Evolutionary conservation across 2,797 vertebrate genomes (phyloP).

Genomic region (Sciurus carolinensis): DNA sequence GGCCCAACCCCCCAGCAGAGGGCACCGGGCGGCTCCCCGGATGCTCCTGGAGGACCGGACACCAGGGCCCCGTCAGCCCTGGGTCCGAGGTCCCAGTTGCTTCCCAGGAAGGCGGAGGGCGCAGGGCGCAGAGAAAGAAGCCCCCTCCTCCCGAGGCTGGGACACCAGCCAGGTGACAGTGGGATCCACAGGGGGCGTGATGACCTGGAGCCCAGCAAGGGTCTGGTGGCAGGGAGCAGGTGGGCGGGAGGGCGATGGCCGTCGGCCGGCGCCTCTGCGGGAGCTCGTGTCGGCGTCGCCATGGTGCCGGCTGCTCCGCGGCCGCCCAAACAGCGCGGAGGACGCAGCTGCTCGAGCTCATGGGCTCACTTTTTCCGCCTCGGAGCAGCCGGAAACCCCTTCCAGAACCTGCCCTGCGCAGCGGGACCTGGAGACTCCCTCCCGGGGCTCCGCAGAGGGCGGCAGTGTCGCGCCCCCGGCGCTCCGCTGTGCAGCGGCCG

Average conservation of each 20-base stretch:
- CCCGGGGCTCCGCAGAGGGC: background rate
- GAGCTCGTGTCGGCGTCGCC: constrained; percentile 75
- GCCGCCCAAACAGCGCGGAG: constrained; percentile 79
- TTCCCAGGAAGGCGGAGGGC: background rate
- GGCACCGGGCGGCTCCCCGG: background rate
- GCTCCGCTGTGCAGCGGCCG: fast-evolving
- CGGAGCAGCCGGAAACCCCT: constrained; percentile 78
- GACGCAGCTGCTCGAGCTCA: constrained; percentile 81
- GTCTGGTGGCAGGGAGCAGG: constrained; percentile 67
- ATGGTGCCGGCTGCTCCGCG: constrained; percentile 66
- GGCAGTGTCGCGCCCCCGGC: fast-evolving
- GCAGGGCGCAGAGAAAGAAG: background rate
- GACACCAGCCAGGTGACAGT: constrained; percentile 47
- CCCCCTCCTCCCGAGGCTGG: background rate
- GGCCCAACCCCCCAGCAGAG: background rate
- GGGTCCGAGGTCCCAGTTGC: background rate
- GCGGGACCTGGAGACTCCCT: background rate
- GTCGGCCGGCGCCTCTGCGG: constrained; percentile 19
- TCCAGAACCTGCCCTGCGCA: constrained; percentile 64
- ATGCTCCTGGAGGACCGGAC: background rate
- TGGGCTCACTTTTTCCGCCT: constrained; percentile 79
- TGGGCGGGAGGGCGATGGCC: constrained; percentile 71
- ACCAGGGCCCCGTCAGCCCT: background rate
- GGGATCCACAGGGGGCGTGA: constrained; percentile 44
- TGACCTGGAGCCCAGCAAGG: no score